These are phyloP conservation scores for Polydrusus tereticollis DNA, from an alignment of 2,888 invertebrate genomes.

Conservation along the genomic window DNA sequence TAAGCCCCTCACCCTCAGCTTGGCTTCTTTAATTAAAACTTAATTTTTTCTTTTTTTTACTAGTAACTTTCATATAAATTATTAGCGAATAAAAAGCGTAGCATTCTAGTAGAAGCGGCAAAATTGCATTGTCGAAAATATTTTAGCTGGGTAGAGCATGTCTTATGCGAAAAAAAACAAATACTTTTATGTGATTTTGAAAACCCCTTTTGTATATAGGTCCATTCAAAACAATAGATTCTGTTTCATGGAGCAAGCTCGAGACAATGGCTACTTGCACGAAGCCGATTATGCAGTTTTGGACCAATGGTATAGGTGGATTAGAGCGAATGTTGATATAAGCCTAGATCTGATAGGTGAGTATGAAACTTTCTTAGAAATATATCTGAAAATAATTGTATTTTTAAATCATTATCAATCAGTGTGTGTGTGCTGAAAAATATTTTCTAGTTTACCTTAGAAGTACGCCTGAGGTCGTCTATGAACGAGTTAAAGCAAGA, in stretches of 20 bases:
- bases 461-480: conserved; percentile 76
- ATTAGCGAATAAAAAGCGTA: no score
- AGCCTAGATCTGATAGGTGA: conserved; percentile 89
- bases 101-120: no score
- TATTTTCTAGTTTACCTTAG: conserved; percentile 76
- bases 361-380: conserved; percentile 45
- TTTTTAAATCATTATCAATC: conserved; percentile 21
- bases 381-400: no score
- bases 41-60: no score
- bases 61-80: no score
- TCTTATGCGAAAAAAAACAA: no score
- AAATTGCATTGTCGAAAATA: no score
- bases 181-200: no score
- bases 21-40: no score
- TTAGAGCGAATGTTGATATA: conserved; percentile 79
- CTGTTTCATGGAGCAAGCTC: conserved; percentile 84
- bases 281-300: conserved; percentile 84
- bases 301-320: conserved; percentile 89
- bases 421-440: neutral
- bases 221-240: conserved; percentile 84
- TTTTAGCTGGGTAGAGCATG: no score
- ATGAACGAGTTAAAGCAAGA: conserved; percentile 80
- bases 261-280: conserved; percentile 76
- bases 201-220: conserved; percentile 20
- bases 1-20: no score